Evolutionary conservation across 2,113 vertebrate genomes (phyloP).

Genomic region (Leptobrachium ailaonicum): DNA sequence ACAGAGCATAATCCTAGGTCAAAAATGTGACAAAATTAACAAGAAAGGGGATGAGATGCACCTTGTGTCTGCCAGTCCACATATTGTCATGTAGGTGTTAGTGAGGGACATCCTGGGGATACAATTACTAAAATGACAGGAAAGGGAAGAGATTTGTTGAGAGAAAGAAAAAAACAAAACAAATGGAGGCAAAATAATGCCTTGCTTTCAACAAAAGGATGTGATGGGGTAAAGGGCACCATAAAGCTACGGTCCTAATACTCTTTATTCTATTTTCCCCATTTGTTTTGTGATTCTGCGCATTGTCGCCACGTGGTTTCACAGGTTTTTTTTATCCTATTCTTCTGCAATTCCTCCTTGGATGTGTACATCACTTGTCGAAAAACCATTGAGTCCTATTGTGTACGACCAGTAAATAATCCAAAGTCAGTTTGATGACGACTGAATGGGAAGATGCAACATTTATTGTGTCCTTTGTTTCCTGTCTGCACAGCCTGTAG

Average conservation of each 20-base stretch:
- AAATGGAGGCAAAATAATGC: slow-evolving; percentile 8
- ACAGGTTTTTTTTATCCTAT: background rate
- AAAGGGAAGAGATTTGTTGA: slow-evolving; percentile 27
- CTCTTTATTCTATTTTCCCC: background rate
- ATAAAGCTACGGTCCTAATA: background rate
- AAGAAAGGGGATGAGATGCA: background rate
- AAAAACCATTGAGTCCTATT: slow-evolving; percentile 1
- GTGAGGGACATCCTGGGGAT: slow-evolving; percentile 17
- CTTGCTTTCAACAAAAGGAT: slow-evolving; percentile 32
- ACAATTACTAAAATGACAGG: background rate
- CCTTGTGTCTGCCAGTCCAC: background rate
- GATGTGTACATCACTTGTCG: background rate
- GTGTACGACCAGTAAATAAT: background rate
- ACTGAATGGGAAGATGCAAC: background rate
- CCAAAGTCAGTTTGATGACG: background rate
- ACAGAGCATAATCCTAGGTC: no score
- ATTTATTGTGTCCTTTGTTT: background rate
- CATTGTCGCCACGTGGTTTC: slow-evolving; percentile 2
- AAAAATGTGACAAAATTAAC: background rate
- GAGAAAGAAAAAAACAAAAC: background rate
- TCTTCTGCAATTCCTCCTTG: background rate
- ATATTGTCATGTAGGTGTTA: slow-evolving; percentile 30
- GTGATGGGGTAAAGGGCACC: background rate
- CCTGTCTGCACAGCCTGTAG: no score
- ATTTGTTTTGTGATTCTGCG: slow-evolving; percentile 4